These are phyloP conservation scores for Rotaria socialis DNA, from an alignment of 2,888 invertebrate genomes.

Conservation along the genomic window DNA sequence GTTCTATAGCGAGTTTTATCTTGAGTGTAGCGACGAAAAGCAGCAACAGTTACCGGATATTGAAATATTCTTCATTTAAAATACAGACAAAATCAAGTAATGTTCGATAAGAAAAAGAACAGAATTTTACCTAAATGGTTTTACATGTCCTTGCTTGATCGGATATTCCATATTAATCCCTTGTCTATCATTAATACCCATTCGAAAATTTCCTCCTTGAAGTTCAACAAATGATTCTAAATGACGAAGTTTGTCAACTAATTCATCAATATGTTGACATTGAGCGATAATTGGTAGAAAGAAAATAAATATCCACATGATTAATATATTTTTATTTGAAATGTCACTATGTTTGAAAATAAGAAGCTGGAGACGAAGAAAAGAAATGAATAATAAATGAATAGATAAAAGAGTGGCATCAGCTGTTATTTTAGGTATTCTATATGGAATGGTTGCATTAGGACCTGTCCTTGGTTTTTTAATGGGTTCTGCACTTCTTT, in stretches of 20 bases:
- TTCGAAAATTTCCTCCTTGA: conserved; percentile 49
- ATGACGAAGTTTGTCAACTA: conserved; percentile 36
- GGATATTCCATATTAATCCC: conserved; percentile 57
- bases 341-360: neutral
- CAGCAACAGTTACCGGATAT: conserved; percentile 44
- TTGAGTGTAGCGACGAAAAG: conserved; percentile 52
- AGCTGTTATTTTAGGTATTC: conserved; percentile 37
- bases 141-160: conserved; percentile 50
- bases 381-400: conserved; percentile 4
- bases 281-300: neutral
- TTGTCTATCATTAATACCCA: conserved; percentile 53
- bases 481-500: conserved; percentile 37
- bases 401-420: neutral
- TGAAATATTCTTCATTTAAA: conserved; percentile 35
- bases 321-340: neutral
- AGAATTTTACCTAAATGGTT: conserved; percentile 49
- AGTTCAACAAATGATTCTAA: conserved; percentile 46
- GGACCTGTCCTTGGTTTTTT: conserved; percentile 43
- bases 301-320: neutral
- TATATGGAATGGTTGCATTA: conserved; percentile 44
- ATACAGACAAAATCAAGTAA: neutral
- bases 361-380: neutral
- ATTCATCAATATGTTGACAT: neutral
- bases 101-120: neutral
- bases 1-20: conserved; percentile 52